phyloP scores from a whole-genome alignment of 92 coral and sea anemone species.

The Galaxea fascicularis region DNA sequence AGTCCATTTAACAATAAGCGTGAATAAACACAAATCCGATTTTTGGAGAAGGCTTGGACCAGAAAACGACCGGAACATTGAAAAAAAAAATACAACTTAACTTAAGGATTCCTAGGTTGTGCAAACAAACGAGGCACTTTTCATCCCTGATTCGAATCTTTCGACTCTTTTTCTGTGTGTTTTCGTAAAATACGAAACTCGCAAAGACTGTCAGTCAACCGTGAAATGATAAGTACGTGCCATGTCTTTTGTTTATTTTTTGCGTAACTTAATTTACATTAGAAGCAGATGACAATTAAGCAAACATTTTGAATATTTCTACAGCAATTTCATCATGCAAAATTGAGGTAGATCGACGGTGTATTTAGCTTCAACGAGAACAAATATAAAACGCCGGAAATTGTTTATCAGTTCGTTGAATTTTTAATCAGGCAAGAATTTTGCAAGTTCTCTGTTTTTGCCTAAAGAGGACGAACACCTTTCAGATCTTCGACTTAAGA shows the following conservation, averaged over 20 bases:
- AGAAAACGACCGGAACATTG: background rate
- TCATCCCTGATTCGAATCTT: background rate
- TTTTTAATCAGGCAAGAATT: background rate
- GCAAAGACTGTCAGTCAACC: slow-evolving; percentile 7
- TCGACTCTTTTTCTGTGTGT: background rate
- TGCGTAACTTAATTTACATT: slow-evolving; percentile 21
- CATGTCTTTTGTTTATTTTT: slow-evolving; percentile 30
- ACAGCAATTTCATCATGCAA: slow-evolving; percentile 5
- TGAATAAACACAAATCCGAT: slow-evolving; percentile 29
- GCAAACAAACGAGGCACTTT: background rate
- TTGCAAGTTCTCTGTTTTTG: background rate
- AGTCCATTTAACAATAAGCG: background rate
- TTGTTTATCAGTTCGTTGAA: background rate
- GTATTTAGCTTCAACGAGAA: background rate
- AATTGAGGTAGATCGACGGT: background rate
- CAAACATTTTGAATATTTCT: slow-evolving; percentile 10
- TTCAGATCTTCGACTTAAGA: background rate
- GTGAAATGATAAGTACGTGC: slow-evolving; percentile 4
- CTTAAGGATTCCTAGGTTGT: background rate
- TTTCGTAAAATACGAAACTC: slow-evolving; percentile 17
- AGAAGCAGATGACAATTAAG: background rate
- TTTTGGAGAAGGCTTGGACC: background rate
- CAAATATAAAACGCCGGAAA: background rate
- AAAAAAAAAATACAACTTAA: background rate
- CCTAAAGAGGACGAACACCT: background rate